Base-by-base conservation (phyloP, 2,888 invertebrate genomes). In the Leptinotarsa peninsularis region DNA sequence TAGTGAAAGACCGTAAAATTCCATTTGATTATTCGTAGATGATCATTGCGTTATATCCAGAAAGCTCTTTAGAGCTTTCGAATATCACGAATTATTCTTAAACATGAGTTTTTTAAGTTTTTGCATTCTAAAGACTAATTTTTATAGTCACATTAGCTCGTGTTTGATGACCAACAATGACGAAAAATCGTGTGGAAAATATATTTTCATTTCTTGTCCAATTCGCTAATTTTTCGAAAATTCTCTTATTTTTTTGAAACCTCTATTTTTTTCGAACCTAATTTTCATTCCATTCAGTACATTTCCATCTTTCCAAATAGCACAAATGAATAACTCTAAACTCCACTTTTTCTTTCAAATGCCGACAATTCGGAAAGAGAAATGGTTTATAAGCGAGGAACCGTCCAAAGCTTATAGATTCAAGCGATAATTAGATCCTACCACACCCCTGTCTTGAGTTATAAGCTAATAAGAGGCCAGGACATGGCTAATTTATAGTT, bases 391-490 rank as follows among this genome's bases (percentile, higher is more conserved):
- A 49, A 58, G 43, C 60, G 66, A 73, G 80, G 75, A 79, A 77
- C 81, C 78, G 81, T 78, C 81, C 81, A 77, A 81, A 81, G 84
- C 85, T 85, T 85, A 86, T 86, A 87, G 86, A 86, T 87, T 72
- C 67, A 60, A 82, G 84, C 83, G 87, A 88, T 88, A 88, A 88
- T 88, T 88, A 87, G 87, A 87, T 87, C 86, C 87, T 81, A 85
- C 87, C 87, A 87, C 88, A 88, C 88, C 88, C 87, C 87, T 86
- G 86, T 86, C 87, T 86, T 88, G 86, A 88, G 87, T 88, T 87
- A 88, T 87, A 87, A 87, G 87, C 87, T 87, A 88, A 88, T 88
- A 87, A 87, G 88, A 87, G 85, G 86, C 86, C 85, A 84, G 82
- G 86, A 86, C 87, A 85, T 85, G 87, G 83, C 84, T 87, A 87